Evolutionary conservation across 2,113 vertebrate species (phyloP), one percentile per base, ranked within the genome.

Genomic region (Rhinolophus ferrumequinum): DNA sequence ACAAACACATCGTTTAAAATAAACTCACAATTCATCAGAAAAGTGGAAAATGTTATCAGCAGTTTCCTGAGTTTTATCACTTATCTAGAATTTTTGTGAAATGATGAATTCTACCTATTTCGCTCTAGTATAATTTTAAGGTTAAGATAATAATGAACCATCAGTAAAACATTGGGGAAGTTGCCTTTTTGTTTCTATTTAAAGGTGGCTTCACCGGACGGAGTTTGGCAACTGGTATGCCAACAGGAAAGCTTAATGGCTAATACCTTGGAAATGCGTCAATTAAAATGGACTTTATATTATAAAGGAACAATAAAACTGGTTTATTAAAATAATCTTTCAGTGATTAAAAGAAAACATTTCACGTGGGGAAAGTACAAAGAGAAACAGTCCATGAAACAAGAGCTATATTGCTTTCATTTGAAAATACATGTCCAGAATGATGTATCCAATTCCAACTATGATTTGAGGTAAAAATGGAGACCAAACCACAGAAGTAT

Each of bases 291-390:
- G 24, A 73, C 19, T 92, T 82, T 22, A 64, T 3, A 50, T 73
- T 75, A 82, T 60, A 58, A 16, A 64, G 33, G 92, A 82, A 84
- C 38, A 67, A 88, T 70, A 77, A 66, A 85, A 92, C 4, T 90
- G 66, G 3, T n/a, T 96, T 88, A 54, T 79, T 86, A 94, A 93
- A 89, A 95, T 58, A 66, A 93, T 64, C 28, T 90, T 87, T 87
- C 58, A 87, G 14, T 33, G 3, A 82, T 14, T 77, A 72, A 70
- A 81, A 47, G 26, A 82, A 95, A 58, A 50, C 47, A 30, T 82
- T 92, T 93, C 21, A 79, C 12, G 86, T 4, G 70, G 19, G 56
- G 26, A 1, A 93, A 70, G 67, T 62, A 76, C 24, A 76, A 58
- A 91, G 24, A 88, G 28, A 14, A 84, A 76, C 10, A 15, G 28